phyloP scores from a whole-genome alignment of 2,797 vertebrate species.

The Centropyge bicolor region DNA sequence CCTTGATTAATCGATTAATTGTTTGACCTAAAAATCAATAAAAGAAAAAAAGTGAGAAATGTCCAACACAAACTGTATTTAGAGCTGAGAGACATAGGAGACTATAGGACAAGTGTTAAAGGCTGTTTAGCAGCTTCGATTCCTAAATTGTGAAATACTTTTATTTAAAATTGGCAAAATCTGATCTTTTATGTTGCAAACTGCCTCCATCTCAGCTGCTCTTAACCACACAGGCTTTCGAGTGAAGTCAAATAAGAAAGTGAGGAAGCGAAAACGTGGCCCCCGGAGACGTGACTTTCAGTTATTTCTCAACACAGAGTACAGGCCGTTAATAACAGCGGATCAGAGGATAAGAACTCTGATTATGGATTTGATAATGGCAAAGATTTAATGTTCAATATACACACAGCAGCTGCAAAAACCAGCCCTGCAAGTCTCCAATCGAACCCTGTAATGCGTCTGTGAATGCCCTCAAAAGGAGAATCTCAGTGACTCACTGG shows the following conservation, averaged over 20 bases:
- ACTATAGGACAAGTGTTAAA: neutral
- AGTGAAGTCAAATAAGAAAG: conserved; percentile 26
- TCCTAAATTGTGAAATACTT: neutral
- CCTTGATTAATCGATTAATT: neutral
- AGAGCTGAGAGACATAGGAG: neutral
- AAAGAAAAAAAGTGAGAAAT: neutral
- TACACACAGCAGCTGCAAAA: conserved; percentile 22
- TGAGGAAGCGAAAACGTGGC: neutral
- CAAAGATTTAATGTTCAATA: conserved; percentile 54
- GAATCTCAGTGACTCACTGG: conserved; percentile 17
- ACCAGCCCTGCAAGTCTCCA: neutral
- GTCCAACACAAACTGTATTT: neutral
- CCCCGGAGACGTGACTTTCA: conserved; percentile 23
- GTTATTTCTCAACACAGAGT: conserved; percentile 14
- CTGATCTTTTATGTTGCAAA: conserved; percentile 1
- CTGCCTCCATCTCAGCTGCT: conserved; percentile 10
- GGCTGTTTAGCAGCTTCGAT: neutral
- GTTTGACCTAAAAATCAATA: neutral
- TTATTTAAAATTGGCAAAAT: neutral
- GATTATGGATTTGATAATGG: conserved; percentile 60
- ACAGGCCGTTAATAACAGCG: conserved; percentile 24
- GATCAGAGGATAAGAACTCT: conserved; percentile 36
- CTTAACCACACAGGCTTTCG: conserved; percentile 23
- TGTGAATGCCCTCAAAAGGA: conserved; percentile 17
- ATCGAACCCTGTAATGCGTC: conserved; percentile 11